Base-by-base conservation (phyloP, 2,888 invertebrate genomes). In the Antheraea assamensis region DNA sequence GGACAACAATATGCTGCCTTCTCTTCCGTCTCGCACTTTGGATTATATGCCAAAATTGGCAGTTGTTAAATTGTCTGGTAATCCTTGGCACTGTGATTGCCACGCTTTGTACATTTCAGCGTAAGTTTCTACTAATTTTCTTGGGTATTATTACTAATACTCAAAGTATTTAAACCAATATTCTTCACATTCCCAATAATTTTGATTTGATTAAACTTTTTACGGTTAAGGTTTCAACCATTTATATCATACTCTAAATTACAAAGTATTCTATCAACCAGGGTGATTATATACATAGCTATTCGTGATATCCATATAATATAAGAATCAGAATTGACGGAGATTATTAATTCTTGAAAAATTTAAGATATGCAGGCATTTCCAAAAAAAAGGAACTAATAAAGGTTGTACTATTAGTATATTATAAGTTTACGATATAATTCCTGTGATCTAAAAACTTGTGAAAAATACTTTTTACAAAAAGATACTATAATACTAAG, bases 71-170 rank as follows among this genome's bases (percentile, higher is more conserved):
- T 88, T 97, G 52, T 96, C 96, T 1, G 96, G 96, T 80, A 97
- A 97, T 87, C 97, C 97, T 0, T 97, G 97, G 97, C 96, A 97
- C 83, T 97, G 97, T 82, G 97, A 97, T 85, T 97, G 97, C 83
- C 96, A 96, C 79, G 96, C 96, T 52, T 92, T 96, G 2, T 97
- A 97, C 85, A 95, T 97, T 76, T 96, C 97, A 4, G 95, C 95
- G 96, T 97, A 92, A 95, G 95, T 93, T 66, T 58, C 21, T 21
- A n/a, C 8, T 58, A 24, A 42, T 42, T 13, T 13, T 13, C 42
- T 42, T 42, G 13, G 42, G 13, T 42, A 10, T 13, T 7, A 13
- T 42, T 42, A 42, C 42, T 42, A 42, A 42, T n/a, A n/a, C n/a
- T n/a, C n/a, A n/a, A n/a, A n/a, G n/a, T n/a, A n/a, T n/a, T n/a